These are phyloP conservation scores for Asbolus verrucosus DNA, from an alignment of 1,140 invertebrate species.

Conservation along the genomic window DNA sequence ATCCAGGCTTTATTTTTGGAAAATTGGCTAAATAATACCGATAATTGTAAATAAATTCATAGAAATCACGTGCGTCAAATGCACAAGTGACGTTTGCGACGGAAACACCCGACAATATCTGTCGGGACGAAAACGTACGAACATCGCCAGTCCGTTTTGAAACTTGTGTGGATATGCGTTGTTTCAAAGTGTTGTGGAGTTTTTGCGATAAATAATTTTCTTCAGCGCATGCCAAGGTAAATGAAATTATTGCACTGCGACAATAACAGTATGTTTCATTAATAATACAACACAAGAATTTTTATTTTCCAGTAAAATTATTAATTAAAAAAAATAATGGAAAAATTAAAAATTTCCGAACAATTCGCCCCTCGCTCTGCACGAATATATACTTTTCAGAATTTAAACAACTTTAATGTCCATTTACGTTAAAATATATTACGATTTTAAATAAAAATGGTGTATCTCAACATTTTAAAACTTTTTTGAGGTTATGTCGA, in stretches of 20 bases:
- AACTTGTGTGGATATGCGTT: conserved; percentile 20
- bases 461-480: conserved; percentile 12
- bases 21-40: conserved; percentile 4
- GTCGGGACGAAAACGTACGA: conserved; percentile 10
- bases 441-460: conserved; percentile 7
- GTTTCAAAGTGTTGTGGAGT: conserved; percentile 34
- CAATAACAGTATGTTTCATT: background rate
- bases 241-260: conserved; percentile 16
- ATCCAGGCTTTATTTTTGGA: conserved; percentile 7
- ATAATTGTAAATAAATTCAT: conserved; percentile 2
- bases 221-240: conserved; percentile 49
- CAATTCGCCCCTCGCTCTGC: no score
- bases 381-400: no score
- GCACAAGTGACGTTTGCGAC: conserved; percentile 12
- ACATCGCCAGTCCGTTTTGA: conserved; percentile 36
- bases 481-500: conserved; percentile 42
- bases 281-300: no score
- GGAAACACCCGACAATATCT: background rate
- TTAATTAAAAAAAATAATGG: no score
- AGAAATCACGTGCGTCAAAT: conserved; percentile 11
- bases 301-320: conserved; percentile 2
- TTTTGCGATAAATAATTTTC: conserved; percentile 45
- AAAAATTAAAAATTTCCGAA: no score
- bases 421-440: no score
- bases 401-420: no score